Conservation (phyloP, 2,888 invertebrate genomes). For the Thecocarcelia acutangulata region DNA sequence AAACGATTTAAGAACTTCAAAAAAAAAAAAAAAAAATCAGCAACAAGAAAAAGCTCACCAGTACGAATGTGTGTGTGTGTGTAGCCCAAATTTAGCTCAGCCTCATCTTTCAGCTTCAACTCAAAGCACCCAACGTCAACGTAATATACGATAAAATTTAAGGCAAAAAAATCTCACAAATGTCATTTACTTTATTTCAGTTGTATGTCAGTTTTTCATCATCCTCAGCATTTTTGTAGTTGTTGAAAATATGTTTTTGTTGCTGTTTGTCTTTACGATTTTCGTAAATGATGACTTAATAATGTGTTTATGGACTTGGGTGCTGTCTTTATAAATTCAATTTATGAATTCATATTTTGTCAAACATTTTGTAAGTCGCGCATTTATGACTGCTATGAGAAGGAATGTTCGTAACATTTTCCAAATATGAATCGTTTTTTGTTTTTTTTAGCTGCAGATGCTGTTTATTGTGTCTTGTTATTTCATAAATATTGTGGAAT, state of each 20-base stretch:
- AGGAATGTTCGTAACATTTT: conserved; percentile 60
- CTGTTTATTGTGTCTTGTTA: conserved; percentile 29
- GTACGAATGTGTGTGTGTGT: background rate
- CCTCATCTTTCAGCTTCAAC: conserved; percentile 14
- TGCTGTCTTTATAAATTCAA: conserved; percentile 69
- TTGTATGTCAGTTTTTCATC: conserved; percentile 50
- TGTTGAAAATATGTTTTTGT: background rate
- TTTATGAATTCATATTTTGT: conserved; percentile 70
- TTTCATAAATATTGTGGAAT: conserved; percentile 23
- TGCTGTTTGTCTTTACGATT: conserved; percentile 42
- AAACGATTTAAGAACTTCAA: conserved; percentile 32
- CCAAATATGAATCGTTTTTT: conserved; percentile 41
- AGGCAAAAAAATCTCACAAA: conserved; percentile 61
- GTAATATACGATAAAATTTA: conserved; percentile 10
- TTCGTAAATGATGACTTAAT: conserved; percentile 69
- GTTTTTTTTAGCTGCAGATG: conserved; percentile 45
- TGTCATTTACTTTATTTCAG: conserved; percentile 61
- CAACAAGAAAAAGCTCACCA: conserved; percentile 20
- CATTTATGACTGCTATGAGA: conserved; percentile 69
- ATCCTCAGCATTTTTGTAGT: conserved; percentile 18
- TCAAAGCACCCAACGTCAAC: no score
- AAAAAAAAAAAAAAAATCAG: conserved; percentile 3
- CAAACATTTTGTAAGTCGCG: conserved; percentile 70
- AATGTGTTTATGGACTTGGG: conserved; percentile 68
- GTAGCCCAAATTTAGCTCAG: conserved; percentile 7